A percentile compares a stretch with the other conserved stretches of the same genome.
phyloP scores from a whole-genome alignment of 2,113 vertebrate genomes.

The Thamnophis sirtalis region DNA sequence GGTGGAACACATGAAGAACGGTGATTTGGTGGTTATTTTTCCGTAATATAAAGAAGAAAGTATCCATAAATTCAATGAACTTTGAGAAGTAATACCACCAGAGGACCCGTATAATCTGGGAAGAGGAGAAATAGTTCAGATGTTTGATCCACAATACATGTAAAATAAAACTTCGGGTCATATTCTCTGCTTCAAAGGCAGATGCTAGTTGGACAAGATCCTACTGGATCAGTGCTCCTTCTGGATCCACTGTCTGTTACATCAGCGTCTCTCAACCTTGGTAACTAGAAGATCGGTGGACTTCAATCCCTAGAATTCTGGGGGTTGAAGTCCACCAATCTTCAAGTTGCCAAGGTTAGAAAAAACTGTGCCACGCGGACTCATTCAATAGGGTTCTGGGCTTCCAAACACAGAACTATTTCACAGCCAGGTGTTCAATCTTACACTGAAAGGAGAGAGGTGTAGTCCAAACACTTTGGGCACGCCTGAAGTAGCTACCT shows the following conservation, averaged over 20 bases:
- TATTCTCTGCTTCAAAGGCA: neutral
- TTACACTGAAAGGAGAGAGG: neutral
- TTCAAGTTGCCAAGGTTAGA: neutral
- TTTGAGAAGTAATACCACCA: conserved; percentile 99
- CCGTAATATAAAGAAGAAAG: conserved; percentile 95
- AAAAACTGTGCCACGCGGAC: neutral
- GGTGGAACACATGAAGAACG: conserved; percentile 93
- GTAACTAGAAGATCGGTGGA: neutral
- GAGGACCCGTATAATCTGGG: conserved; percentile 84
- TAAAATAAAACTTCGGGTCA: neutral
- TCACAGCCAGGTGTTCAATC: neutral
- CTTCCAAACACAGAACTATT: neutral
- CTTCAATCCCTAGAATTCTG: neutral
- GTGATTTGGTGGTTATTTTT: conserved; percentile 98
- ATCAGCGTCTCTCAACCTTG: neutral
- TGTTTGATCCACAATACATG: neutral
- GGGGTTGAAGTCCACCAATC: neutral
- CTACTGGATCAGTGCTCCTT: neutral
- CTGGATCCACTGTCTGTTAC: neutral
- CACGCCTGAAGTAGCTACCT: neutral
- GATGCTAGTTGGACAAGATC: too few species aligned
- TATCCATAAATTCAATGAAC: conserved; percentile 97
- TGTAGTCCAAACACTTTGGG: neutral
- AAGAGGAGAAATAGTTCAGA: conserved; percentile 31
- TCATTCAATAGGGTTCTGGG: neutral